Evolutionary conservation across 2,113 vertebrate species (phyloP).

Genomic region (Cyrtonyx montezumae): DNA sequence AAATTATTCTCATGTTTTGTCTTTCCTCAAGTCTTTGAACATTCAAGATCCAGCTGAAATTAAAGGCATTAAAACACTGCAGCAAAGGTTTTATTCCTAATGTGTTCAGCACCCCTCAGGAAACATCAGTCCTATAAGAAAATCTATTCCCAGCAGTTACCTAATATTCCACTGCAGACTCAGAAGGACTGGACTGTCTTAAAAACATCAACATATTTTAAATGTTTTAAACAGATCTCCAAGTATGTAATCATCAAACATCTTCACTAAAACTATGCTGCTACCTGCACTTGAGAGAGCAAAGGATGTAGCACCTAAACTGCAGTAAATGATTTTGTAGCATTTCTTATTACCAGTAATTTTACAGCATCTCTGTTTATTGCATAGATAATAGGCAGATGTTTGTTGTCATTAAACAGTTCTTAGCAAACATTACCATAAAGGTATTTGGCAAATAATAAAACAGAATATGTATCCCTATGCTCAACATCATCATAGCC

Average conservation of each 20-base stretch:
- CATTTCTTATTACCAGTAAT: conserved; percentile 67
- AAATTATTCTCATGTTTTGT: neutral
- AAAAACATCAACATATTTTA: neutral
- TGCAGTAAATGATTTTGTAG: conserved; percentile 27
- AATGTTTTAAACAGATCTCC: neutral
- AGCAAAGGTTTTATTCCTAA: neutral
- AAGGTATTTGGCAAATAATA: conserved; percentile 24
- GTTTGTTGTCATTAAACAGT: conserved; percentile 55
- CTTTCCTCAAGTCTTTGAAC: neutral
- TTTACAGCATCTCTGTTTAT: conserved; percentile 62
- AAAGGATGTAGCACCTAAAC: neutral
- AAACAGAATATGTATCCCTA: neutral
- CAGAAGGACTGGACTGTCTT: neutral
- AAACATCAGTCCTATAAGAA: neutral
- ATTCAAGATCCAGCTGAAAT: neutral
- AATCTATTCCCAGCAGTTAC: neutral
- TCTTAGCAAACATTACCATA: conserved; percentile 60
- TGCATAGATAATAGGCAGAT: conserved; percentile 61
- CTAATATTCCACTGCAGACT: neutral
- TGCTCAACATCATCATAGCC: neutral
- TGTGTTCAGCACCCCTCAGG: neutral
- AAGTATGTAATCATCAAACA: neutral
- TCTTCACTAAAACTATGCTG: neutral
- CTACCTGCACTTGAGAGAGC: conserved; percentile 8
- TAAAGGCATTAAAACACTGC: neutral